phyloP scores from a whole-genome alignment of 2,113 vertebrate genomes.

The Electrona antarctica region DNA sequence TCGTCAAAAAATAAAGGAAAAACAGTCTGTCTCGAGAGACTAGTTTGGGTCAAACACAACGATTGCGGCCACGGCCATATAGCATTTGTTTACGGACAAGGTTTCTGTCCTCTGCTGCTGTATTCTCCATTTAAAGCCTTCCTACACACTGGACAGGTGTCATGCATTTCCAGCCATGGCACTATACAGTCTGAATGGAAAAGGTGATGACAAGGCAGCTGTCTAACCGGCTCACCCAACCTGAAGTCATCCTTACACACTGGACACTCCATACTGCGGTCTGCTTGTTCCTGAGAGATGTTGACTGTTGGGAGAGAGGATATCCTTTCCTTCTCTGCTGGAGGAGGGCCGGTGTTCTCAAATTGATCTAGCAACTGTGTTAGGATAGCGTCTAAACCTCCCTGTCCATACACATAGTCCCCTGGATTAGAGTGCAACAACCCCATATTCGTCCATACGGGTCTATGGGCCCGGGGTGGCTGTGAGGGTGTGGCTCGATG shows the following conservation, averaged over 20 bases:
- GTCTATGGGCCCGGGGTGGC: too few species aligned
- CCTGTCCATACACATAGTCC: conserved; percentile 97
- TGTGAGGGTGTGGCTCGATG: too few species aligned
- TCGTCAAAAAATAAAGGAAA: too few species aligned
- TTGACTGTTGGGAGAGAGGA: conserved; percentile 91
- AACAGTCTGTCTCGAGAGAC: too few species aligned
- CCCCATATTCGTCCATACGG: conserved; percentile 52
- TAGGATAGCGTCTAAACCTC: conserved; percentile 94
- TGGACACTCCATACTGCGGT: conserved; percentile 92
- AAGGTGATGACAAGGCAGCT: conserved; percentile 95
- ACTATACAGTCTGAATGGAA: conserved; percentile 98
- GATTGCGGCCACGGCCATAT: too few species aligned
- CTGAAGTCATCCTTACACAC: conserved; percentile 97
- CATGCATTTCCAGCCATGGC: conserved; percentile 92
- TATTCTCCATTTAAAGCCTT: too few species aligned
- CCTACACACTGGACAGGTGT: too few species aligned
- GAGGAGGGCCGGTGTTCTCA: conserved; percentile 95
- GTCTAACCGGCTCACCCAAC: conserved; percentile 88
- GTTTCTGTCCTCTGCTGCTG: too few species aligned
- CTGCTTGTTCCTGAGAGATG: conserved; percentile 96
- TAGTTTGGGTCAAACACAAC: too few species aligned
- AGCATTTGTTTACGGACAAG: too few species aligned
- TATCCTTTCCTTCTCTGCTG: conserved; percentile 96
- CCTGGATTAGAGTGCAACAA: conserved; percentile 97
- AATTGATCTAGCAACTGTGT: conserved; percentile 97